These are phyloP conservation scores for Slavum lentiscoides DNA, from an alignment of 2,888 invertebrate genomes.

Conservation along the genomic window DNA sequence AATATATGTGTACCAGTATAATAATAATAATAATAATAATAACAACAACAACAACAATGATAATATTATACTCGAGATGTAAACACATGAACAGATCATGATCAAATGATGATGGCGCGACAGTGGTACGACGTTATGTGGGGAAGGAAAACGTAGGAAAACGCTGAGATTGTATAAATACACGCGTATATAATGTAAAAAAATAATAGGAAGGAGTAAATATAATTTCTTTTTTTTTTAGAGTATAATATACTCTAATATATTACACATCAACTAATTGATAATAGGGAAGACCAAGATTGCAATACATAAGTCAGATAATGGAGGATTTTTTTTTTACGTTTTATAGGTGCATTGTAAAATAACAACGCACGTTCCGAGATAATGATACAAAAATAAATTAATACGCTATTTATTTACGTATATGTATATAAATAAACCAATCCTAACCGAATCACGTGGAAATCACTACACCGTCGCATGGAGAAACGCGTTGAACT, in stretches of 20 bases:
- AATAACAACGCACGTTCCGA: slow-evolving; percentile 16
- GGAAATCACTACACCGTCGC: too few species aligned
- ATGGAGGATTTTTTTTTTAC: neutral
- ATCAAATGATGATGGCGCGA: slow-evolving; percentile 7
- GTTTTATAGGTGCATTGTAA: neutral
- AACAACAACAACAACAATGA: slow-evolving; percentile 4
- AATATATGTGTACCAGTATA: neutral
- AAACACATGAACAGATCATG: slow-evolving; percentile 24
- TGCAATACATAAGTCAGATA: too few species aligned
- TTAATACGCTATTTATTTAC: too few species aligned
- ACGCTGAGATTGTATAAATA: too few species aligned
- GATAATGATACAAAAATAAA: slow-evolving; percentile 7
- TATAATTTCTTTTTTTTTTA: neutral
- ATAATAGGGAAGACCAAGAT: too few species aligned
- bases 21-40: slow-evolving; percentile 28
- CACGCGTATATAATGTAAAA: too few species aligned
- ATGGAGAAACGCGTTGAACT: too few species aligned
- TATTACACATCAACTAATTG: too few species aligned
- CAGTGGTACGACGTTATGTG: neutral
- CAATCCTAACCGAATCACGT: too few species aligned
- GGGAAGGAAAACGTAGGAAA: slow-evolving; percentile 1
- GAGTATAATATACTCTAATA: too few species aligned
- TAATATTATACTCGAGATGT: slow-evolving; percentile 23
- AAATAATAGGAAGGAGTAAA: neutral
- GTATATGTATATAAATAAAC: too few species aligned